Percentiles rank a stretch among this genome's conserved stretches.
phyloP scores from a whole-genome alignment of 2,888 invertebrate species.

The Nemoura dubitans region DNA sequence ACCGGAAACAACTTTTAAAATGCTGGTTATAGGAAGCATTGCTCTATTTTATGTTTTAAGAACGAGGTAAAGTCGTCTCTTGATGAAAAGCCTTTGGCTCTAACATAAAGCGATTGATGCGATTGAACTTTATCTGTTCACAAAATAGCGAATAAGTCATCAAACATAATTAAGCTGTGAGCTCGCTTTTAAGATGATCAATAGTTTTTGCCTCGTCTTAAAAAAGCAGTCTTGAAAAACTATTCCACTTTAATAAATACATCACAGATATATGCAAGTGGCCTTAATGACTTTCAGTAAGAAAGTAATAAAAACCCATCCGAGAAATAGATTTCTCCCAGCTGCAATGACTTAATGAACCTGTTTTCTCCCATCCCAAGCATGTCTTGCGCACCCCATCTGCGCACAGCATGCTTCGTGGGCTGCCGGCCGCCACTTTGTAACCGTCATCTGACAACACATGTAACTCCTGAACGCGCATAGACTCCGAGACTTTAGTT shows the following conservation, averaged over 20 bases:
- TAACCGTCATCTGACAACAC: background rate
- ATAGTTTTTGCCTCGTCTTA: background rate
- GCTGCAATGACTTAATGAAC: conserved; percentile 8
- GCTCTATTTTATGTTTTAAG: no score
- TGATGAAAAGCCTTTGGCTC: no score
- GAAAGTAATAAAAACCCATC: background rate
- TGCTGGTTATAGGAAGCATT: no score
- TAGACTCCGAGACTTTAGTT: background rate
- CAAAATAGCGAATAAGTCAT: background rate
- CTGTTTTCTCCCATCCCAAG: background rate
- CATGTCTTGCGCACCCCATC: background rate
- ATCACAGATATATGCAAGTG: no score
- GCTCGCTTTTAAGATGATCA: background rate
- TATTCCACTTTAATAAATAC: background rate
- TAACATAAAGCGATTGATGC: no score
- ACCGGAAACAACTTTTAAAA: no score
- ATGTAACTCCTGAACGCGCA: background rate
- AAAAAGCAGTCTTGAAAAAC: background rate
- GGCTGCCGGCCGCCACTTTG: no score
- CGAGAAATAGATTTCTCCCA: background rate
- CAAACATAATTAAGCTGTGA: background rate
- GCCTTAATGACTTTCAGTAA: conserved; percentile 7
- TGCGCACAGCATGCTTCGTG: background rate
- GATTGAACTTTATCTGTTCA: no score
- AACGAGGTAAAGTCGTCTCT: no score